Evolutionary conservation across 2,113 vertebrate genomes (phyloP).

Genomic region (Tragelaphus strepsiceros): DNA sequence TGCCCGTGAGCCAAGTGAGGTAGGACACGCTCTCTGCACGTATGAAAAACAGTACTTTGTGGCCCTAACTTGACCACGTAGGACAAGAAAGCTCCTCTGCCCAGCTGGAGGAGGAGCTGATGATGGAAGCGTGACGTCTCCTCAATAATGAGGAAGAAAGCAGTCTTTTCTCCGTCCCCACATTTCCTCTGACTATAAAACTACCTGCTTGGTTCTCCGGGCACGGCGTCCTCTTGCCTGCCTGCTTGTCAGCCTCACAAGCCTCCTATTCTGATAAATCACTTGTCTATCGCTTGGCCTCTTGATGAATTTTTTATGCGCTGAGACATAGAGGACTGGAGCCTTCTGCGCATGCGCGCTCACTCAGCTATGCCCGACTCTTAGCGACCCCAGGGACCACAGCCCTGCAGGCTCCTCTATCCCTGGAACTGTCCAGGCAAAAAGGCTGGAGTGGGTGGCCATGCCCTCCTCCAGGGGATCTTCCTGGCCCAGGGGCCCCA

Average conservation of each 20-base stretch:
- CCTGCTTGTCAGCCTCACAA: not conserved
- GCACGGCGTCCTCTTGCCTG: not conserved
- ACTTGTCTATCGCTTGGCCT: not conserved
- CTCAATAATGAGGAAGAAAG: not conserved
- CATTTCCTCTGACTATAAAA: not conserved
- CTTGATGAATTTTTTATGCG: not conserved
- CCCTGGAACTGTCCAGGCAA: not conserved
- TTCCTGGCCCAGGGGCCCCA: not conserved
- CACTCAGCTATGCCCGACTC: accelerated
- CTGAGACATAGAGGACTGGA: not conserved
- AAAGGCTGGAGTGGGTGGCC: not conserved
- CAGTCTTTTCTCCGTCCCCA: not conserved
- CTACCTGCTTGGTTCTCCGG: not conserved
- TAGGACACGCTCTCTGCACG: not conserved
- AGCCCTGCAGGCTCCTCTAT: not conserved
- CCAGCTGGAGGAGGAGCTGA: not conserved
- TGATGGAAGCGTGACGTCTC: not conserved
- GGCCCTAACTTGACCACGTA: not conserved
- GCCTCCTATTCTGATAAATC: not conserved
- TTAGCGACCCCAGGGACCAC: accelerated
- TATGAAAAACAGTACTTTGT: not conserved
- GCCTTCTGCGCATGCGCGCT: accelerated
- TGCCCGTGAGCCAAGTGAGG: accelerated
- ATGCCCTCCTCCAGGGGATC: not conserved
- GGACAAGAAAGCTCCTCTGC: not conserved